These are phyloP conservation scores for Casuarius casuarius DNA, from an alignment of 2,113 vertebrate genomes.

Conservation along the genomic window DNA sequence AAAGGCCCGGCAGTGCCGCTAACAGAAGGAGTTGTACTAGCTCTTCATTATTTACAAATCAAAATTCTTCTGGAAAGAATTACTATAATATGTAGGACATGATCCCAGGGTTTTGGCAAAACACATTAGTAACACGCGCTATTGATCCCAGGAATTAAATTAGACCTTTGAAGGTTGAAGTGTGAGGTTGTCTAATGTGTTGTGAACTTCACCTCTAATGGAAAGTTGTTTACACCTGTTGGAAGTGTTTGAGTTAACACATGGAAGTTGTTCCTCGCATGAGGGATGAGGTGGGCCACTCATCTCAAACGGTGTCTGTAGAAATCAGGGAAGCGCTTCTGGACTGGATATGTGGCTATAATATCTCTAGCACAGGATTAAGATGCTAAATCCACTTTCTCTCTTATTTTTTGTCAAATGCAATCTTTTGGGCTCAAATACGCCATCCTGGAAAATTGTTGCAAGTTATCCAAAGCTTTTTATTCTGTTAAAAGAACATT, in stretches of 20 bases:
- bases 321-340: background rate
- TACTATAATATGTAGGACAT: conserved; percentile 68
- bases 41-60: conserved; percentile 72
- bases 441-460: background rate
- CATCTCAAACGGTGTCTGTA: background rate
- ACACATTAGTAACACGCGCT: conserved; percentile 56
- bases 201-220: conserved; percentile 43
- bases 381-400: background rate
- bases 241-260: background rate
- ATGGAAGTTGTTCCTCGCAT: background rate
- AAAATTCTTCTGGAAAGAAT: conserved; percentile 72
- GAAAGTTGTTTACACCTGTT: conserved; percentile 68
- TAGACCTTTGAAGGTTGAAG: conserved; percentile 59
- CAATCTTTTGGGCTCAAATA: background rate
- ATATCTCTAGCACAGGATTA: background rate
- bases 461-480: background rate
- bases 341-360: rapidly evolving
- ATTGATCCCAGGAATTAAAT: conserved; percentile 68
- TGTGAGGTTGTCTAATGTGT: conserved; percentile 62
- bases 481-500: background rate
- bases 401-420: background rate
- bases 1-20: conserved; percentile 45
- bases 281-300: background rate
- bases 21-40: conserved; percentile 66
- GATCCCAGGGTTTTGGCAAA: conserved; percentile 71